Evolutionary conservation across 2,113 vertebrate species (phyloP), one percentile per base, ranked within the genome.

Genomic region (Rhinoderma darwinii): DNA sequence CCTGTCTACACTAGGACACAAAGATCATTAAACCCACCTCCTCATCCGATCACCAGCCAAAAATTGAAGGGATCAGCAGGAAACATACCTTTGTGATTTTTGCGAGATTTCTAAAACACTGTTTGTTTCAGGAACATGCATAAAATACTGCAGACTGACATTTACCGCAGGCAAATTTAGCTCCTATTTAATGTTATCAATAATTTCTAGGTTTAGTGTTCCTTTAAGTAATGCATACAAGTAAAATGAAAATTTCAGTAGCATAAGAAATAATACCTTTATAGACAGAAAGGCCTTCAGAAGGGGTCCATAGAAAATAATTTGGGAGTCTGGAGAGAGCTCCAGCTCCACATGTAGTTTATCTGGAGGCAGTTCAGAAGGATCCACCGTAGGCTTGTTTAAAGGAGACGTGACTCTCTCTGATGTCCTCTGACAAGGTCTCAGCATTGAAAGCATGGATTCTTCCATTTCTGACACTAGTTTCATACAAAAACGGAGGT

Each of bases 401-500:
- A 95, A 94, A 5, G 95, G 95, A 79, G 95, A 94, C 22, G 91
- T 92, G n/a, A 92, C 88, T 17, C 93, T 94, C 41, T 97, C 97
- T 0, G 94, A 91, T 7, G 94, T 7, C 86, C 93, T 95, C 92
- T 95, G 94, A 0, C 92, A 93, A 0, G 95, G 97, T 25, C 98
- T 94, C 32, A 98, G 92, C 3, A 96, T 96, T 44, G 98, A 99
- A 20, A 98, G 91, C 94, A 98, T 97, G 0, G 96, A 96, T 89
- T 98, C 97, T 84, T 98, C 97, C 94, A 98, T 98, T 94, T 99
- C 98, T 84, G 97, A 98, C 89, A 99, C 98, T 99, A 66, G 15
- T 14, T 61, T 37, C 35, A 12, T 11, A 73, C 0, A 37, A 61
- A 37, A 61, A 44, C 1, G 9, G 32, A 59, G 35, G 10, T 54